phyloP scores from a whole-genome alignment of 1,140 invertebrate genomes.

The Littorina saxatilis region DNA sequence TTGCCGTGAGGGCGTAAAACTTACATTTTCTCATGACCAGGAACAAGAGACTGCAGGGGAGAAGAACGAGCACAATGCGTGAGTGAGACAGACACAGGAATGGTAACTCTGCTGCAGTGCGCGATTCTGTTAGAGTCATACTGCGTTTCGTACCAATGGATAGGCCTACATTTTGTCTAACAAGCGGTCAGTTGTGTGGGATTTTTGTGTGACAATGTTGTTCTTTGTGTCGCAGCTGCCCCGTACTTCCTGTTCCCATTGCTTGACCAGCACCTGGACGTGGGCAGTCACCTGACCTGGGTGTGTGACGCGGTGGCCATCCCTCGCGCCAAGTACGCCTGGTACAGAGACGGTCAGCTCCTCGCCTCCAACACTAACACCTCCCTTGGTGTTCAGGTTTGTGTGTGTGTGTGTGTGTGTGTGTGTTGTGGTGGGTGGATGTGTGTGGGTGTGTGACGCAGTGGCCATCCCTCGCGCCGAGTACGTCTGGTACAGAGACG shows the following conservation, averaged over 20 bases:
- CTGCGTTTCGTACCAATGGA: too few relatives aligned
- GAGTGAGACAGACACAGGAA: too few relatives aligned
- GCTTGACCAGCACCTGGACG: slow-evolving; percentile 91
- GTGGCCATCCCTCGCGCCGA: slow-evolving; percentile 95
- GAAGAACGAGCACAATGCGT: too few relatives aligned
- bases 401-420: neutral
- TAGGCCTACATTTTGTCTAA: too few relatives aligned
- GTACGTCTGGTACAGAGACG: slow-evolving; percentile 92
- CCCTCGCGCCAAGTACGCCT: slow-evolving; percentile 93
- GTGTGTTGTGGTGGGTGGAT: neutral
- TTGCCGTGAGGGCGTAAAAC: too few relatives aligned
- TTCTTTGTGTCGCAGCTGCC: too few relatives aligned
- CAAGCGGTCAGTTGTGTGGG: too few relatives aligned
- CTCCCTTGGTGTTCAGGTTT: slow-evolving; percentile 59
- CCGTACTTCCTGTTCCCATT: slow-evolving; percentile 96
- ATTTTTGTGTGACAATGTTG: too few relatives aligned
- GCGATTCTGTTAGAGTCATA: too few relatives aligned
- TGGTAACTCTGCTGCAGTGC: too few relatives aligned
- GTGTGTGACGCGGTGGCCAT: slow-evolving; percentile 98
- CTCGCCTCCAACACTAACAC: slow-evolving; percentile 56
- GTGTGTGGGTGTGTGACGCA: slow-evolving; percentile 92
- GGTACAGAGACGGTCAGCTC: slow-evolving; percentile 85
- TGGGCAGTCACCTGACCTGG: slow-evolving; percentile 89
- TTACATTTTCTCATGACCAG: too few relatives aligned
- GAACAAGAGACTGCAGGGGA: too few relatives aligned